A percentile compares a stretch with the other conserved stretches of the same genome.
Evolutionary conservation across 2,113 vertebrate species (phyloP).

Genomic region (Phalacrocorax aristotelis): DNA sequence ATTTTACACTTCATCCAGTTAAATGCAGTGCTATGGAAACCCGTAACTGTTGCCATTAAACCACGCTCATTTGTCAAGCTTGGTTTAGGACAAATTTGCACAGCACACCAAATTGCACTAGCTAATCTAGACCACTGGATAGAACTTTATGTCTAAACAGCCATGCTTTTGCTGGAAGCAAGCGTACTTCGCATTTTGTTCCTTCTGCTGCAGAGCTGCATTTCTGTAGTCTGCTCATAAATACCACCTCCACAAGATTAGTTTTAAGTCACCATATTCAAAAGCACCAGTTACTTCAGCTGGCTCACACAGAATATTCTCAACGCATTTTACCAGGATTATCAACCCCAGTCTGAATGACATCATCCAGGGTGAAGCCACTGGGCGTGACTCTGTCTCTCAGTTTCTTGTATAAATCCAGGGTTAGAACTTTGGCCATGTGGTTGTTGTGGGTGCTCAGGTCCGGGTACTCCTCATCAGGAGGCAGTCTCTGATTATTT

Average conservation of each 20-base stretch:
- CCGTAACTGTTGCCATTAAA: conserved; percentile 14
- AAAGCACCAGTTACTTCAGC: conserved; percentile 54
- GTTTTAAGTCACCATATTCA: conserved; percentile 25
- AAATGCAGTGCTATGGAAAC: conserved; percentile 14
- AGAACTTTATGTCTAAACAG: background rate
- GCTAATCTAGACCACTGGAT: background rate
- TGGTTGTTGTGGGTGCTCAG: conserved; percentile 79
- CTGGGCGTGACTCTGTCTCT: conserved; percentile 70
- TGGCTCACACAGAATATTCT: conserved; percentile 38
- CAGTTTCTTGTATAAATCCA: conserved; percentile 75
- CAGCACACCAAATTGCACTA: conserved; percentile 19
- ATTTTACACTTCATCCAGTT: background rate
- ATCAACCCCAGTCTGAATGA: conserved; percentile 86
- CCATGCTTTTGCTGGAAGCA: conserved; percentile 27
- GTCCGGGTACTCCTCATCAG: conserved; percentile 78
- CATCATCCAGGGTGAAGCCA: conserved; percentile 79
- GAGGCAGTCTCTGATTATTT: conserved; percentile 71
- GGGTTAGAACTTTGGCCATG: conserved; percentile 80
- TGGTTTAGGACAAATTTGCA: conserved; percentile 28
- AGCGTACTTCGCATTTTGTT: background rate
- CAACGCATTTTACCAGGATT: conserved; percentile 81
- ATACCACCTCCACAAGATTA: conserved; percentile 25
- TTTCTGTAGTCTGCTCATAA: conserved; percentile 1
- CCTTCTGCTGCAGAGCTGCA: background rate
- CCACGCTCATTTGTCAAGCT: background rate